Evolutionary conservation across 2,888 invertebrate genomes (phyloP).

Genomic region (Anagyrus pseudococci): DNA sequence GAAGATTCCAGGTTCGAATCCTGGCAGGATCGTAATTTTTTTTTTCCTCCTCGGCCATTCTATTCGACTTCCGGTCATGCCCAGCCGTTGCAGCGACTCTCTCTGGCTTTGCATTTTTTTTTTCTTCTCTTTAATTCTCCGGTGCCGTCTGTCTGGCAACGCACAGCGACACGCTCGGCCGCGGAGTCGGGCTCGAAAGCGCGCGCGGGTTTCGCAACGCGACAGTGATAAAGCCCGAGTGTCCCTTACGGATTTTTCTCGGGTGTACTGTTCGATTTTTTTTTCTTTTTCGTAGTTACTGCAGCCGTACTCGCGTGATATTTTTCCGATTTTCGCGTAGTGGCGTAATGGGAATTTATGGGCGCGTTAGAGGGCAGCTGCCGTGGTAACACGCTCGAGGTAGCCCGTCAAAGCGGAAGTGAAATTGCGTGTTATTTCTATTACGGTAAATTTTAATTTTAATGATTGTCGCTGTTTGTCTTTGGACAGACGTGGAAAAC

Average conservation of each 20-base stretch:
- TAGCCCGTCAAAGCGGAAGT: too few species aligned
- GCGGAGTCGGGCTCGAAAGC: not conserved
- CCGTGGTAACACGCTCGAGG: too few species aligned
- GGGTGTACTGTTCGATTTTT: not conserved
- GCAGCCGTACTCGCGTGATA: not conserved
- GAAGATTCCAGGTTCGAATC: constrained; percentile 67
- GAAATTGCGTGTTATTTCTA: too few species aligned
- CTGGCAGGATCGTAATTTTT: constrained; percentile 54
- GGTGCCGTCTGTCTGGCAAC: not conserved
- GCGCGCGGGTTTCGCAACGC: constrained; percentile 9
- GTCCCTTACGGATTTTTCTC: too few species aligned
- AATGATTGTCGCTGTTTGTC: too few species aligned
- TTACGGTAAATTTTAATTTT: too few species aligned
- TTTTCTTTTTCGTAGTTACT: not conserved
- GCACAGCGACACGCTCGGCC: constrained; percentile 6
- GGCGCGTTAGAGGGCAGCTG: too few species aligned
- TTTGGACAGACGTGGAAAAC: too few species aligned
- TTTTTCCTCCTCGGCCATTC: constrained; percentile 3
- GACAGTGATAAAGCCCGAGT: not conserved
- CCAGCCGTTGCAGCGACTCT: too few species aligned
- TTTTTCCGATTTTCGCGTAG: not conserved
- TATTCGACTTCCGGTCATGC: too few species aligned
- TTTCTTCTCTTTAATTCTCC: not conserved
- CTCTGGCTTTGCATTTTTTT: not conserved
- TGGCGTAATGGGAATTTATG: too few species aligned